A percentile compares a stretch with the other conserved stretches of the same genome.
phyloP scores from a whole-genome alignment of 2,888 invertebrate species.

The Sarcophaga rosellei region DNA sequence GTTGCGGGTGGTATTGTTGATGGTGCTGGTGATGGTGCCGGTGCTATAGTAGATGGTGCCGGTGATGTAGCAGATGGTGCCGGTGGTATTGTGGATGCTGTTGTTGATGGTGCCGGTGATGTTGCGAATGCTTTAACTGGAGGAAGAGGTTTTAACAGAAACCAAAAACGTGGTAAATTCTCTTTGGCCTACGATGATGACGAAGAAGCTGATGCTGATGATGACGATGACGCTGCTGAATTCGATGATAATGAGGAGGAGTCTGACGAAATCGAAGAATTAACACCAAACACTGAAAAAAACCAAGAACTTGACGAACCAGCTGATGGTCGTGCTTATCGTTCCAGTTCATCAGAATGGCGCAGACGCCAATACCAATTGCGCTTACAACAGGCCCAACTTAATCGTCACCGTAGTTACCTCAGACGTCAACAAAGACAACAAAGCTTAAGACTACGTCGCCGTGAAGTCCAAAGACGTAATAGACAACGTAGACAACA shows the following conservation, averaged over 20 bases:
- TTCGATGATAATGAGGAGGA: slow-evolving; percentile 14
- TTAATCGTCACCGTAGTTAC: background rate
- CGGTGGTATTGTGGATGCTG: background rate
- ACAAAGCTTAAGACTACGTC: slow-evolving; percentile 11
- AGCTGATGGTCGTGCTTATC: slow-evolving; percentile 46
- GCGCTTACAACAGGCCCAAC: background rate
- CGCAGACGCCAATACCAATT: slow-evolving; percentile 7
- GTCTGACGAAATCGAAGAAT: slow-evolving; percentile 30
- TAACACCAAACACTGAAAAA: background rate
- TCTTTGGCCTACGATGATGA: slow-evolving; percentile 7
- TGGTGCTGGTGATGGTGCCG: too few species aligned
- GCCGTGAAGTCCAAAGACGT: slow-evolving; percentile 67
- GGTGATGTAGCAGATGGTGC: background rate
- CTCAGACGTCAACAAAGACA: background rate
- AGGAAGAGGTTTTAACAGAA: background rate
- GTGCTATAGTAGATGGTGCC: background rate
- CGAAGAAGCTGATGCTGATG: background rate
- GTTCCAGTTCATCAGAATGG: slow-evolving; percentile 64
- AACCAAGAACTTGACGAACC: slow-evolving; percentile 17
- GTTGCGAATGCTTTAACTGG: background rate
- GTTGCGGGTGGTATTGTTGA: too few species aligned
- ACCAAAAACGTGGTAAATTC: background rate
- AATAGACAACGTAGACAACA: slow-evolving; percentile 30
- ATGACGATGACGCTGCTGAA: background rate
- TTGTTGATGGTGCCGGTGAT: too few species aligned